A percentile compares a stretch with the other conserved stretches of the same genome.
Evolutionary conservation across 2,888 invertebrate species (phyloP).

Genomic region (Uropetala carovei): DNA sequence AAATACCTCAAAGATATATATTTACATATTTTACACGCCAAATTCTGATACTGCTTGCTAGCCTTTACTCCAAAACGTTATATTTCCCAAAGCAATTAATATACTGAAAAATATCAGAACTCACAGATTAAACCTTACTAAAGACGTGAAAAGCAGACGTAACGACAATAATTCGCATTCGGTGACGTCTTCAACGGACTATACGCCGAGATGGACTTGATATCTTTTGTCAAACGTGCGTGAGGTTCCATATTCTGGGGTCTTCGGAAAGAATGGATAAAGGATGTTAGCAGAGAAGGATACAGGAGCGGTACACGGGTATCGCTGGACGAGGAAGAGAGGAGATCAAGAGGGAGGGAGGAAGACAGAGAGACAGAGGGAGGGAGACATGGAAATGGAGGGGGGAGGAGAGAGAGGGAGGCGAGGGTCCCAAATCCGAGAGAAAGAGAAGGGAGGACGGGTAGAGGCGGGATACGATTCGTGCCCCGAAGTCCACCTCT

Average conservation of each 20-base stretch:
- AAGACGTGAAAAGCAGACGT: too few species aligned
- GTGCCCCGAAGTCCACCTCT: slow-evolving; percentile 45
- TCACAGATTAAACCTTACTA: too few species aligned
- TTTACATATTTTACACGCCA: too few species aligned
- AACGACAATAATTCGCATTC: too few species aligned
- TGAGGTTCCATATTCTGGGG: not conserved
- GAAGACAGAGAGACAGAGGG: slow-evolving; percentile 67
- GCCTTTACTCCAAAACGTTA: too few species aligned
- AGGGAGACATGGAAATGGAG: not conserved
- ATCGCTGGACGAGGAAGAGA: slow-evolving; percentile 70
- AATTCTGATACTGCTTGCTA: too few species aligned
- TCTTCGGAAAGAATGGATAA: too few species aligned
- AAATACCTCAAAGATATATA: too few species aligned
- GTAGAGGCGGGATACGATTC: not conserved
- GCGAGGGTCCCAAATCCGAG: slow-evolving; percentile 41
- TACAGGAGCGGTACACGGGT: not conserved
- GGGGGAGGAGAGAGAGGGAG: slow-evolving; percentile 61
- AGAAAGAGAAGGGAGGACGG: not conserved
- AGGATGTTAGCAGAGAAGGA: not conserved
- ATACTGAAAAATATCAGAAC: too few species aligned
- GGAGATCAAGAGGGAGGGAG: slow-evolving; percentile 72
- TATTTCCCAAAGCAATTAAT: too few species aligned
- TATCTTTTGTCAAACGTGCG: not conserved
- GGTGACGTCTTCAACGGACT: too few species aligned
- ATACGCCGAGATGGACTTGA: too few species aligned